Evolutionary conservation across 2,888 invertebrate species (phyloP), one percentile per base, ranked within the genome.

Genomic region (Athalia circularis): DNA sequence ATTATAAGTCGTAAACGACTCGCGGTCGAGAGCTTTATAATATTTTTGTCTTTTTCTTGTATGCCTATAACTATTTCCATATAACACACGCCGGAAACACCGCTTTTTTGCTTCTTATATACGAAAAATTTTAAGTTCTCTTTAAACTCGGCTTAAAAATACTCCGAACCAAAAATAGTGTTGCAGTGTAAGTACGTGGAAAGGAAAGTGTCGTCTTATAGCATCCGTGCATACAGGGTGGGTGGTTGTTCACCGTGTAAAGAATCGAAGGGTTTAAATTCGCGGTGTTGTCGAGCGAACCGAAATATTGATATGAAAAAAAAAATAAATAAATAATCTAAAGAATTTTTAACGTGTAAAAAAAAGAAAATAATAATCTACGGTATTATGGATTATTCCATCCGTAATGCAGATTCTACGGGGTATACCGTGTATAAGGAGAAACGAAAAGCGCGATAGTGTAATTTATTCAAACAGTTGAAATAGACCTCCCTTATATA

Each of bases 121-220:
- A 64, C 47, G 43, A 15, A 61, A 54, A 74, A 47, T 62, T 59
- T n/a, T 15, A 74, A 78, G 78, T 61, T 62, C 62, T 48, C 64
- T 74, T 85, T 83, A 85, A 85, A 86, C 83, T 83, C 77, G 83
- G 81, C 82, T 86, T 87, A 86, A 88, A 88, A 88, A 88, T 88
- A 88, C 84, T 84, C 29, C 83, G 74, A 62, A 83, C 78, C 82
- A 81, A 81, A 88, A 86, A 85, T 85, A 85, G 85, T 84, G 76
- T 77, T 80, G 9, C 43, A 5, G 57, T 57, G 52, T 48, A 77
- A 77, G 76, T 61, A 59, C 48, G 54, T 50, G 48, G 75, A 64
- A 57, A 50, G 62, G 75, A 62, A 64, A 75, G 62, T 75, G 75
- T 64, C 75, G 61, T 62, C 62, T 52, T 64, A 48, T 59, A 43